Percentiles rank a stretch among this genome's conserved stretches.
Evolutionary conservation across 2,888 invertebrate species (phyloP).

Genomic region (Yponomeuta plumbellus): DNA sequence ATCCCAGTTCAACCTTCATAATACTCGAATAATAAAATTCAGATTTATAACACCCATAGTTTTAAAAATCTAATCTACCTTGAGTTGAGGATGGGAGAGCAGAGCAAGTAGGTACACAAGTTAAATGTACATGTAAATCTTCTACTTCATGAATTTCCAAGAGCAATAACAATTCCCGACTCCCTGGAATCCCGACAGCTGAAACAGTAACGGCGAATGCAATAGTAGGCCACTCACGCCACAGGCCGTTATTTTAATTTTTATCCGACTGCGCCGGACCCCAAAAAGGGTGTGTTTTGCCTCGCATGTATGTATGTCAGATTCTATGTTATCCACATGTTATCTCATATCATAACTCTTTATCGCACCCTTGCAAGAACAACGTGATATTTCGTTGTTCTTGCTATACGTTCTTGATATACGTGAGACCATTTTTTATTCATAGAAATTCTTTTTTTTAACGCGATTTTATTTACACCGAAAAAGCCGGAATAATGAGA

Average conservation of each 20-base stretch:
- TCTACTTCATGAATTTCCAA: not conserved
- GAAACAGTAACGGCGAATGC: conserved; percentile 2
- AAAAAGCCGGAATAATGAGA: too few relatives aligned
- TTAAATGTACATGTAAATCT: not conserved
- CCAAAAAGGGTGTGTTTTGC: not conserved
- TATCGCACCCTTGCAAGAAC: too few relatives aligned
- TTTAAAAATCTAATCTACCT: not conserved
- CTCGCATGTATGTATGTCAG: too few relatives aligned
- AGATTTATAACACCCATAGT: not conserved
- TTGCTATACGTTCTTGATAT: too few relatives aligned
- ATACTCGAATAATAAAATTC: too few relatives aligned
- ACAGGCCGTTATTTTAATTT: conserved; percentile 26
- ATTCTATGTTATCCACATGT: too few relatives aligned
- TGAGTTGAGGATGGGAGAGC: not conserved
- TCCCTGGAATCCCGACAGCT: not conserved
- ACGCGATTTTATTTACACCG: too few relatives aligned
- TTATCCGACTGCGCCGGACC: conserved; percentile 9
- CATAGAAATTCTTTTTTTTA: too few relatives aligned
- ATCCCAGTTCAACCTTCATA: not conserved
- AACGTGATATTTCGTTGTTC: too few relatives aligned
- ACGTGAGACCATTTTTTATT: too few relatives aligned
- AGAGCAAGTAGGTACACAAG: too few relatives aligned
- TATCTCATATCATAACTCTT: too few relatives aligned
- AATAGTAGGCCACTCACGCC: conserved; percentile 12
- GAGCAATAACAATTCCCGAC: conserved; percentile 2